These are phyloP conservation scores for Falco novaeseelandiae DNA, from an alignment of 2,797 vertebrate species.

Conservation along the genomic window DNA sequence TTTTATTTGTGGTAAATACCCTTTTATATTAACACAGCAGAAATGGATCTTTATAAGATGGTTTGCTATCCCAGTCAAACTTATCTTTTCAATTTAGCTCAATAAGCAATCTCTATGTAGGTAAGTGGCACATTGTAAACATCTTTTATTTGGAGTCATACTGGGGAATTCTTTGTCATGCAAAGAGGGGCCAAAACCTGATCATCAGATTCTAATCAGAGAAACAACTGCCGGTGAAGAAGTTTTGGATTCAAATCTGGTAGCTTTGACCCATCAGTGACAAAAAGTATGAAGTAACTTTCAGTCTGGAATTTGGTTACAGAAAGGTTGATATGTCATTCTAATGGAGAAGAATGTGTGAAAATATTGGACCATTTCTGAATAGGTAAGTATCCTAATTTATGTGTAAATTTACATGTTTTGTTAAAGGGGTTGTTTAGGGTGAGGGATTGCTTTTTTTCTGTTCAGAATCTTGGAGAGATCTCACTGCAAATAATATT, in stretches of 20 bases:
- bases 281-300: not conserved
- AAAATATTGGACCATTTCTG: not conserved
- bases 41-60: not conserved
- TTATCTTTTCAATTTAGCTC: not conserved
- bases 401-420: not conserved
- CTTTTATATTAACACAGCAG: not conserved
- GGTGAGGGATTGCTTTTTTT: fast-evolving
- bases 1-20: not conserved
- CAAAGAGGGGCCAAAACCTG: not conserved
- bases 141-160: not conserved
- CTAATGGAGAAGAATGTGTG: not conserved
- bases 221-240: not conserved
- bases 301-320: not conserved
- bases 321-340: not conserved
- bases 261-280: not conserved
- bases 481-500: too few relatives aligned
- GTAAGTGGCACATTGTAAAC: not conserved
- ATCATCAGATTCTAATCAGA: not conserved
- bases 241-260: not conserved
- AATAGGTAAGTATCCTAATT: not conserved
- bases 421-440: not conserved
- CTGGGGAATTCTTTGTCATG: not conserved
- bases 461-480: not conserved
- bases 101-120: not conserved
- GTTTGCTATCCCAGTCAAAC: not conserved